Evolutionary conservation across 2,113 vertebrate genomes (phyloP), one percentile per base, ranked within the genome.

Genomic region (Gopherus flavomarginatus): DNA sequence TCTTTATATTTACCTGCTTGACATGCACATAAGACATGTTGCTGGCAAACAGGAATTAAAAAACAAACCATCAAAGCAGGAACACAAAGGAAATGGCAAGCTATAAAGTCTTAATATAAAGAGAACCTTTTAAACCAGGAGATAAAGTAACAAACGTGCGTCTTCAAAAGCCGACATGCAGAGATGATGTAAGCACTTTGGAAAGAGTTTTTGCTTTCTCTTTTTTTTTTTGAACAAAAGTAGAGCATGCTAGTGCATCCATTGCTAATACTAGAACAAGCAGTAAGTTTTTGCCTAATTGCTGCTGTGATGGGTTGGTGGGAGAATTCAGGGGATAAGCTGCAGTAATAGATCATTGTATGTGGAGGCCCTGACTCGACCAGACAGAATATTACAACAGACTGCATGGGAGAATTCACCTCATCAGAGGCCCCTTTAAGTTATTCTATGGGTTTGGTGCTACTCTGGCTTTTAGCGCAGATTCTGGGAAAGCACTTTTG

Each of bases 381-480:
- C 86, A 95, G 78, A 95, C 93, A 72, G 82, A 88, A 44, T 31
- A 42, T 88, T 83, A 97, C 92, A 97, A 97, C 97, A 93, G 80
- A 65, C 57, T 88, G 93, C 92, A 90, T 91, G 92, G 91, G 97
- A 96, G 97, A 94, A 92, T 83, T 88, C 83, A 5, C 89, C 83
- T 88, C 49, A 49, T 88, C 95, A 92, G 94, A 94, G 95, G 90
- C 95, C 35, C 94, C 95, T 96, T 97, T 97, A 96, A 98, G 90
- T 94, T 85, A 6, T 88, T 93, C 85, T 94, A 86, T 92, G 96
- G 94, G 93, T 97, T 91, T 95, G 65, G 52, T 95, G 50, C 92
- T 96, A 42, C 69, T 93, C 90, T 90, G 95, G 85, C 59, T 96
- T 98, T 96, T 86, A 56, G 91, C 14, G 4, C 59, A 47, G 42